Base-by-base conservation (phyloP, 35 echinoderm and acorn worm genomes). In the Ophioderma brevispina region DNA sequence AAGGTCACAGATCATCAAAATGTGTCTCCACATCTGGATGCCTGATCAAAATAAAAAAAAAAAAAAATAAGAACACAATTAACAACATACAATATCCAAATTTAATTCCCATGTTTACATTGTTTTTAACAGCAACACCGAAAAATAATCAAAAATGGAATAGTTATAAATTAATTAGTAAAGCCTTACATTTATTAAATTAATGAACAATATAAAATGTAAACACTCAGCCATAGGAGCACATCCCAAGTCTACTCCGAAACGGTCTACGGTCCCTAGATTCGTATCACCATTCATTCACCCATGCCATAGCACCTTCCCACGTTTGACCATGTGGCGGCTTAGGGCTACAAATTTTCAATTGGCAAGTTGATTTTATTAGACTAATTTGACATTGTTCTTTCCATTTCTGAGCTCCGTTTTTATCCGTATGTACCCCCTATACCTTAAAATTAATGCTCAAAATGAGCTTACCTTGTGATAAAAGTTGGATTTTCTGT, bases 1-100 rank as follows among this genome's bases (percentile, higher is more conserved):
- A 70, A 70, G 59, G 10, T 70, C 59, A 70, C 59, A 70, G 59
- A 70, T 70, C 59, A 70, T 70, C 59, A 30, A 70, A 30, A 70
- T 70, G 23, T 70, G 59, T 70, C 59, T 25, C 59, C 59, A 70
- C 59, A 70, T 70, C 23, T 70, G 15, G 59, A 70, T 70, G 59
- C 28, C 59, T 25, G 59, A 70, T 70, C 59, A 70, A 25, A 25
- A 18, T 25, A 70, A 70, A 13, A 3, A 70, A 70, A 70, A 70
- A 70, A 25, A 18, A 13, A 70, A 70, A 70, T 13, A 18, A 13
- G 17, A 3, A 13, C 4, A 70, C 15, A 70, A 70, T 15, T 25
- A 13, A 30, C 28, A 70, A 18, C 5, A 13, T 25, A 13, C 4
- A 13, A 70, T 25, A 70, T 30, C 23, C 46, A 52, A 52, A 52